A percentile compares a stretch with the other conserved stretches of the same genome.
phyloP scores from a whole-genome alignment of 1,140 invertebrate species.

The Aphidius gifuensis region DNA sequence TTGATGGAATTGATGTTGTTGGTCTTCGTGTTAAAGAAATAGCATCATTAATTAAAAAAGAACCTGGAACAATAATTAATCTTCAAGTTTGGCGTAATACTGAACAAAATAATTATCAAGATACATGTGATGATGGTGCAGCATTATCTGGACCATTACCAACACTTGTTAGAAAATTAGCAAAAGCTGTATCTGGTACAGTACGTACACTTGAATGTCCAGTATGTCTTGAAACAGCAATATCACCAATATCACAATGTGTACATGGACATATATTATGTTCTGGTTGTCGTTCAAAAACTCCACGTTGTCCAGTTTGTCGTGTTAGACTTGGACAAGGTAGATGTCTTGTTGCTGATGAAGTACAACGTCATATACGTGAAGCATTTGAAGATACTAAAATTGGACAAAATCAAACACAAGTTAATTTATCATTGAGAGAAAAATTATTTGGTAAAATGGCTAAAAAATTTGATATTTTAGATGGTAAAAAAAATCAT shows the following conservation, averaged over 20 bases:
- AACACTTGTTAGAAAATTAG: constrained; percentile 45
- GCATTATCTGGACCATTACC: constrained; percentile 46
- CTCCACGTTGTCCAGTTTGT: constrained; percentile 63
- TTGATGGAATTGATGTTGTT: constrained; percentile 62
- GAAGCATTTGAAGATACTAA: constrained; percentile 41
- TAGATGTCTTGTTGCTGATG: constrained; percentile 59
- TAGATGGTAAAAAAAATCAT: not conserved
- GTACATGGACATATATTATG: constrained; percentile 67
- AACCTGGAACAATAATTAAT: constrained; percentile 35
- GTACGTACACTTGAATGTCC: constrained; percentile 64
- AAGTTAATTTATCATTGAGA: constrained; percentile 29
- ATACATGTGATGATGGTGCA: constrained; percentile 34
- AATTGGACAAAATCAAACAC: not conserved
- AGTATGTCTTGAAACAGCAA: constrained; percentile 58
- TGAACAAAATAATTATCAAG: constrained; percentile 48
- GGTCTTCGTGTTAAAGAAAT: constrained; percentile 61
- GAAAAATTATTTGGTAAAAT: constrained; percentile 45
- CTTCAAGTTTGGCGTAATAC: constrained; percentile 47
- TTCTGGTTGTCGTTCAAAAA: constrained; percentile 59
- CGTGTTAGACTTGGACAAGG: constrained; percentile 55
- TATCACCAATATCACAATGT: constrained; percentile 64
- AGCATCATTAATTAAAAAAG: constrained; percentile 54
- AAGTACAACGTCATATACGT: constrained; percentile 49
- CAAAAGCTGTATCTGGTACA: constrained; percentile 49
- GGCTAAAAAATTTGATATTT: constrained; percentile 6